Evolutionary conservation across 2,888 invertebrate species (phyloP).

Genomic region (Drosophila nr. medialis): DNA sequence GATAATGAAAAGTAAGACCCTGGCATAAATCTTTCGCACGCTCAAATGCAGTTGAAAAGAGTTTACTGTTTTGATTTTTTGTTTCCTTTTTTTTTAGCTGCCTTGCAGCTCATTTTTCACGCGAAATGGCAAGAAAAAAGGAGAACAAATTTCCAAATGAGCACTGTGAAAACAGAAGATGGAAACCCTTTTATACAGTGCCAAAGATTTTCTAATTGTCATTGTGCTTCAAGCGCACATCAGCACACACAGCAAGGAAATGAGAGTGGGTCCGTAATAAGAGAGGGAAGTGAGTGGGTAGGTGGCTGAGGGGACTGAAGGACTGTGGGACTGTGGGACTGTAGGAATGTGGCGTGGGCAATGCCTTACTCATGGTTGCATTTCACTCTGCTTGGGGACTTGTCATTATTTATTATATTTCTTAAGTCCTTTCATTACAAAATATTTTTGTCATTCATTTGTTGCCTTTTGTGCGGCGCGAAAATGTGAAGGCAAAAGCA

Average conservation of each 20-base stretch:
- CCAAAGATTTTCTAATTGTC: conserved; percentile 71
- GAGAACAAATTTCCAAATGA: conserved; percentile 45
- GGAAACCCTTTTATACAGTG: conserved; percentile 49
- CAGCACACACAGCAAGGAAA: conserved; percentile 18
- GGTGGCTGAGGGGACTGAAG: not conserved
- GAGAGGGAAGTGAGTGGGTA: not conserved
- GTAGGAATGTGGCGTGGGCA: not conserved
- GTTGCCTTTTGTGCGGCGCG: conserved; percentile 54
- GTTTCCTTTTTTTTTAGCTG: not conserved
- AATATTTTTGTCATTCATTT: conserved; percentile 74
- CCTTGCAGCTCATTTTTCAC: conserved; percentile 64
- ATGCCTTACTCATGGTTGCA: conserved; percentile 44
- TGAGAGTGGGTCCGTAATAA: conserved; percentile 17
- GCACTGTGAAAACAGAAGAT: conserved; percentile 25
- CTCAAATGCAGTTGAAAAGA: conserved; percentile 56
- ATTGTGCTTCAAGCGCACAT: conserved; percentile 47
- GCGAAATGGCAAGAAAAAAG: conserved; percentile 24
- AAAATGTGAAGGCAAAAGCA: conserved; percentile 15
- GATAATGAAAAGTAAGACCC: conserved; percentile 38
- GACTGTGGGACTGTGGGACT: not conserved
- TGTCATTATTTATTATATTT: conserved; percentile 78
- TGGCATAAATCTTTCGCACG: conserved; percentile 43
- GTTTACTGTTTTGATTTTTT: conserved; percentile 20
- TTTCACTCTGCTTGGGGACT: conserved; percentile 56
- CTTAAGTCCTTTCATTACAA: conserved; percentile 77